Evolutionary conservation across 2,888 invertebrate genomes (phyloP).

Genomic region (Antheraea assamensis): DNA sequence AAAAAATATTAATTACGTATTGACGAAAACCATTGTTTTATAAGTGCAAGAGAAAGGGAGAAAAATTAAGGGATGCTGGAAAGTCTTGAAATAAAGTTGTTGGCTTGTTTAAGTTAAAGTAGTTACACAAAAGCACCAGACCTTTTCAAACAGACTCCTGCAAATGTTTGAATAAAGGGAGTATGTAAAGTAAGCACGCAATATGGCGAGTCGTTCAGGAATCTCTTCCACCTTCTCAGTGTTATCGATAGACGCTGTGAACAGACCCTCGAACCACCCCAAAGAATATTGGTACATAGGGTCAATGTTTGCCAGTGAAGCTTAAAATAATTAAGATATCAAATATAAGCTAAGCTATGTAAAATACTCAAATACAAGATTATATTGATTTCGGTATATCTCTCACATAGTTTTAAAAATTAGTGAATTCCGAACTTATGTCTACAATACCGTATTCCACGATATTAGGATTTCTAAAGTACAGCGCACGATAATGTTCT

Average conservation of each 20-base stretch:
- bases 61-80: too few species aligned
- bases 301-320: conserved; percentile 94
- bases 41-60: too few species aligned
- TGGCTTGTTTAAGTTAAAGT: neutral
- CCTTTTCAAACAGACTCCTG: conserved; percentile 96
- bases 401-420: neutral
- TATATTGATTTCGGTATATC: neutral
- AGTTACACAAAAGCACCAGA: conserved; percentile 42
- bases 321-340: conserved; percentile 57
- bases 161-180: conserved; percentile 95
- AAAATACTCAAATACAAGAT: neutral
- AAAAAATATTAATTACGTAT: too few species aligned
- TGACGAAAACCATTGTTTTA: too few species aligned
- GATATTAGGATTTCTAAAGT: neutral
- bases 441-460: neutral
- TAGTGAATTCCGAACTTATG: neutral
- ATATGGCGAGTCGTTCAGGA: conserved; percentile 85
- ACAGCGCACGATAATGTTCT: neutral
- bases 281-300: conserved; percentile 99
- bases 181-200: conserved; percentile 92
- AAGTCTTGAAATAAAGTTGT: too few species aligned
- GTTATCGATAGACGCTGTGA: conserved; percentile 92
- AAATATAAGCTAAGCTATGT: neutral
- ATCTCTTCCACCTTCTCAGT: conserved; percentile 93
- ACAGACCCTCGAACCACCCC: conserved; percentile 96